Percentiles rank a stretch among this genome's conserved stretches.
Evolutionary conservation across 2,888 invertebrate species (phyloP).

Genomic region (Ischnus inquisitorius): DNA sequence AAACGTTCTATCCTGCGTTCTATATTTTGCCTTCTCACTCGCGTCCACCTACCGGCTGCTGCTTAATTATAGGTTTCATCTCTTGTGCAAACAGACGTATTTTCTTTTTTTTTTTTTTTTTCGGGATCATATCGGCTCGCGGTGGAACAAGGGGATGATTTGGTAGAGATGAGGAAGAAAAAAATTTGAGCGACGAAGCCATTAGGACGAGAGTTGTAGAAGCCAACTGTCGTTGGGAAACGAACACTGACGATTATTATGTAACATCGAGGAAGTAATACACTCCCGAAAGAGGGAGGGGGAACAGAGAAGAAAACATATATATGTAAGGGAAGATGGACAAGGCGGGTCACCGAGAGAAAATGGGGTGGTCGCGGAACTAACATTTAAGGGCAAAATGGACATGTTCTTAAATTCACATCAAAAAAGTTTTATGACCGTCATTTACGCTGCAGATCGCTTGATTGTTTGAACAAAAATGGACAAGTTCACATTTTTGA

Average conservation of each 20-base stretch:
- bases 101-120: slow-evolving; percentile 16
- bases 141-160: slow-evolving; percentile 57
- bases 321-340: neutral
- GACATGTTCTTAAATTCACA: too few relatives aligned
- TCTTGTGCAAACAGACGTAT: slow-evolving; percentile 10
- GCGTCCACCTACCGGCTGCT: slow-evolving; percentile 66
- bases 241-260: neutral
- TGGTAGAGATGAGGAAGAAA: slow-evolving; percentile 8
- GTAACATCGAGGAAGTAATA: slow-evolving; percentile 14
- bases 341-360: neutral
- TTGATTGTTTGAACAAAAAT: too few relatives aligned
- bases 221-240: slow-evolving; percentile 61
- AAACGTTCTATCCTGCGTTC: slow-evolving; percentile 67
- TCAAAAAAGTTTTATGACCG: too few relatives aligned
- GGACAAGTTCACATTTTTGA: too few relatives aligned
- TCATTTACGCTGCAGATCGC: too few relatives aligned
- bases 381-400: too few relatives aligned
- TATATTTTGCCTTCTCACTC: slow-evolving; percentile 29
- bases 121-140: slow-evolving; percentile 45
- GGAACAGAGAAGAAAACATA: neutral
- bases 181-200: slow-evolving; percentile 8
- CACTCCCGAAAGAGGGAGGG: neutral
- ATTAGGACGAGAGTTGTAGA: slow-evolving; percentile 22
- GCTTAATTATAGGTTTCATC: slow-evolving; percentile 70
- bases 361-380: too few relatives aligned